Evolutionary conservation across 2,113 vertebrate genomes (phyloP), one percentile per base, ranked within the genome.

Genomic region (Chroicocephalus ridibundus): DNA sequence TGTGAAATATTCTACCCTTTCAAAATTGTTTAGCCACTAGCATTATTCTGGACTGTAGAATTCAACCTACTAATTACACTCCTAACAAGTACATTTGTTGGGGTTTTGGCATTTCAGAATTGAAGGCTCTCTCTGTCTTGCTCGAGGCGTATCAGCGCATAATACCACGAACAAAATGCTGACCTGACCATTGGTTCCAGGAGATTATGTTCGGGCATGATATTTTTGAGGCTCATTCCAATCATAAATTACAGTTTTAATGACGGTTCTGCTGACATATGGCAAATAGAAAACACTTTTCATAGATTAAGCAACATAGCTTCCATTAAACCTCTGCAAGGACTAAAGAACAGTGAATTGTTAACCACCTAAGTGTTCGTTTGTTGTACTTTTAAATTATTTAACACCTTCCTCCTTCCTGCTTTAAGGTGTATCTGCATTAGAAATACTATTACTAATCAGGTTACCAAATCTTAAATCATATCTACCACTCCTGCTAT

Each of bases 161-260:
- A 91, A 88, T 96, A 76, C 57, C 52, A 76, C 36, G 51, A 80
- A 49, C 42, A 90, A 96, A 98, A 86, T 91, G 92, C 83, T 97
- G 92, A 96, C 76, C 61, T 88, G 83, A 88, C 47, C 90, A 60
- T 62, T 90, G 95, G 49, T 91, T 97, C 77, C 77, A 94, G 71
- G 25, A 64, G 31, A 6, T 52, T 82, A 87, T 90, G 80, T 66
- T 46, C 27, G 74, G 40, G 52, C 46, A 75, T 46, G 91, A 58
- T 61, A 47, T 86, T 98, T 96, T 97, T 93, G 87, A 96, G 83
- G 65, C 70, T 94, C 13, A 36, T 91, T 96, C 79, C 88, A 61
- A 26, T 94, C 94, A 97, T 88, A 93, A 97, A 91, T 92, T 83
- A 83, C 62, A 70, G 55, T 94, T 97, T 96, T 97, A 94, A 95